phyloP scores from a whole-genome alignment of 2,797 vertebrate genomes.

The Sphenopsis melanotis region DNA sequence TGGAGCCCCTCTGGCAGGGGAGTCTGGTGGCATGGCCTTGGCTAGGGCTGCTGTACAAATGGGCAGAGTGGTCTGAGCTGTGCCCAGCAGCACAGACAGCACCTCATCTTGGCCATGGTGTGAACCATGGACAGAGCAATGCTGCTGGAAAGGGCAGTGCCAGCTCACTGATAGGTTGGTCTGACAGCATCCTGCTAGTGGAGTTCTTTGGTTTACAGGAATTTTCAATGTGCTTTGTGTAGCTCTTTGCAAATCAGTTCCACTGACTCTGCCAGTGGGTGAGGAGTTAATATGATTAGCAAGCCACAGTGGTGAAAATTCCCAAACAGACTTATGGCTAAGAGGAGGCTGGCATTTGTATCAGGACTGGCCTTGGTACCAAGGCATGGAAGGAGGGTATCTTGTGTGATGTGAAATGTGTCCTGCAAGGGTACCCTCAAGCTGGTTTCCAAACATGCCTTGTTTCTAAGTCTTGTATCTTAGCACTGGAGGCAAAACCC shows the following conservation, averaged over 20 bases:
- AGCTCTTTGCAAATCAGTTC: neutral
- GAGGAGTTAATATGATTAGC: neutral
- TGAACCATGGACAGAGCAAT: neutral
- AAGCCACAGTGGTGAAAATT: neutral
- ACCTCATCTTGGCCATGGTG: neutral
- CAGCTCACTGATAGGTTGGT: neutral
- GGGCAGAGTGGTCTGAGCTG: neutral
- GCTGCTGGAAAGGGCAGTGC: neutral
- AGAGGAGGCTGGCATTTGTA: neutral
- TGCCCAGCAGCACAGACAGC: neutral
- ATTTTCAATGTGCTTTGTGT: neutral
- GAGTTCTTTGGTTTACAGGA: neutral
- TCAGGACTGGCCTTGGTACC: neutral
- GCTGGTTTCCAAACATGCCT: neutral
- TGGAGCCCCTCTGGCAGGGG: neutral
- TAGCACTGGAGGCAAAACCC: neutral
- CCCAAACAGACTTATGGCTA: neutral
- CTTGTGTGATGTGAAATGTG: neutral
- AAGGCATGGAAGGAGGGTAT: neutral
- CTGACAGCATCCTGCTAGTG: neutral
- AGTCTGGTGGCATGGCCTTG: neutral
- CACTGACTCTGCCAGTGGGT: neutral
- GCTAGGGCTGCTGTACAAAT: accelerated
- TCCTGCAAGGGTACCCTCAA: neutral
- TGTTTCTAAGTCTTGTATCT: neutral